A percentile compares a stretch with the other conserved stretches of the same genome.
Conservation (phyloP, 2,113 vertebrate species). For the Indri indri region DNA sequence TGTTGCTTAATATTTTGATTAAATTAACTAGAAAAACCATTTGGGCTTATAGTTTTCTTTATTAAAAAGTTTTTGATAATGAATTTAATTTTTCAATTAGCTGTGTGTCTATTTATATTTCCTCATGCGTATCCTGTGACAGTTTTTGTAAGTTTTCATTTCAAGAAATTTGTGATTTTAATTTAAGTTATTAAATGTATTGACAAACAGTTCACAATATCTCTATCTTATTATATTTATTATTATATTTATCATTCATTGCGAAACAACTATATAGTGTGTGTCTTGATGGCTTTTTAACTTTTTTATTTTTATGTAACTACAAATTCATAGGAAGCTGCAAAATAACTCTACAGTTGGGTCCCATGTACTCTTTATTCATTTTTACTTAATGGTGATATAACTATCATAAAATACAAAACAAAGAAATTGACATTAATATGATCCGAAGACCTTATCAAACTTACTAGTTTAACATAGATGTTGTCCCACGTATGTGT, state of each 20-base stretch:
- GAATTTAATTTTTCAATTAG: not conserved
- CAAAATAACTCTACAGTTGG: not conserved
- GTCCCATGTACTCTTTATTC: not conserved
- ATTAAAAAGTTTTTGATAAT: not conserved
- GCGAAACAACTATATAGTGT: not conserved
- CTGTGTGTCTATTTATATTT: not conserved
- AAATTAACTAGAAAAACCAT: not conserved
- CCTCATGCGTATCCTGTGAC: not conserved
- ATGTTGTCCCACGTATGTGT: not conserved
- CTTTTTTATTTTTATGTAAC: not conserved
- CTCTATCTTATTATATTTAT: not conserved
- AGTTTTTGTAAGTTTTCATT: not conserved
- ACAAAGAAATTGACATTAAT: not conserved
- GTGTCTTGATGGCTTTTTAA: not conserved
- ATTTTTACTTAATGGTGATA: not conserved
- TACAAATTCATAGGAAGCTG: not conserved
- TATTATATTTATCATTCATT: not conserved
- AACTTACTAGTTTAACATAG: not conserved
- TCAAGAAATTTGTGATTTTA: not conserved
- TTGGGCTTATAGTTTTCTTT: not conserved
- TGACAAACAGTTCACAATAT: not conserved
- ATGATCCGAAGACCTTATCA: too few relatives aligned
- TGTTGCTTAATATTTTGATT: not conserved
- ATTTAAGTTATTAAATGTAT: not conserved
- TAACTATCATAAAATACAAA: not conserved